A percentile compares a stretch with the other conserved stretches of the same genome.
These are phyloP conservation scores for Pedetes capensis DNA, from an alignment of 2,113 vertebrate genomes.

Conservation along the genomic window DNA sequence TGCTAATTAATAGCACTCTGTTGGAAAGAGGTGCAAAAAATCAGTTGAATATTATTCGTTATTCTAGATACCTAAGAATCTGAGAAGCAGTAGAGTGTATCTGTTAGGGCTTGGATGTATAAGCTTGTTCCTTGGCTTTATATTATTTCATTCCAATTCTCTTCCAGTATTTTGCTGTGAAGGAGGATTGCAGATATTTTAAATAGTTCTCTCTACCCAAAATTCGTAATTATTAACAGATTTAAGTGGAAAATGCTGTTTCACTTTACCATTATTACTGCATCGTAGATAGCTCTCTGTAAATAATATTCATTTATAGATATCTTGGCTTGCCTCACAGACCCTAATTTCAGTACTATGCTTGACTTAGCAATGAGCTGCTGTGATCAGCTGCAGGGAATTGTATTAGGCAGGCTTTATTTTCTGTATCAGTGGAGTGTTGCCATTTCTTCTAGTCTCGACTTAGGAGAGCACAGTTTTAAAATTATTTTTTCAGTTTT, in stretches of 20 bases:
- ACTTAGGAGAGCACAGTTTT: not conserved
- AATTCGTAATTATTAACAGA: conserved; percentile 53
- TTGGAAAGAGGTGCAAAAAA: conserved; percentile 21
- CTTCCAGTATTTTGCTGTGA: not conserved
- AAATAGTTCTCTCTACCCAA: conserved; percentile 16
- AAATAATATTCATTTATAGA: conserved; percentile 48
- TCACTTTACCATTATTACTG: conserved; percentile 55
- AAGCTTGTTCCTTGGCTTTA: not conserved
- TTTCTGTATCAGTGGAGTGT: not conserved
- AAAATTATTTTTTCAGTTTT: not conserved
- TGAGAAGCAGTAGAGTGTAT: not conserved
- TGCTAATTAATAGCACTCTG: not conserved
- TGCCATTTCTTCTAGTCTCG: not conserved
- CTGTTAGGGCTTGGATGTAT: not conserved
- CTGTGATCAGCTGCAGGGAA: not conserved
- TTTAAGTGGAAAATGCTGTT: conserved; percentile 59
- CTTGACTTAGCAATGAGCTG: conserved; percentile 57
- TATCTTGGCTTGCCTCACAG: conserved; percentile 44
- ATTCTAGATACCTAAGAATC: not conserved
- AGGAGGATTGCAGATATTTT: conserved; percentile 47
- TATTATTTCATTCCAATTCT: conserved; percentile 36
- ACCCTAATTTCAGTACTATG: conserved; percentile 41
- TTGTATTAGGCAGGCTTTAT: conserved; percentile 40
- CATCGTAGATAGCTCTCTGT: conserved; percentile 36
- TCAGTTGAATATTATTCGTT: conserved; percentile 20